Evolutionary conservation across 2,888 invertebrate species (phyloP).

Genomic region (Noctua janthe): DNA sequence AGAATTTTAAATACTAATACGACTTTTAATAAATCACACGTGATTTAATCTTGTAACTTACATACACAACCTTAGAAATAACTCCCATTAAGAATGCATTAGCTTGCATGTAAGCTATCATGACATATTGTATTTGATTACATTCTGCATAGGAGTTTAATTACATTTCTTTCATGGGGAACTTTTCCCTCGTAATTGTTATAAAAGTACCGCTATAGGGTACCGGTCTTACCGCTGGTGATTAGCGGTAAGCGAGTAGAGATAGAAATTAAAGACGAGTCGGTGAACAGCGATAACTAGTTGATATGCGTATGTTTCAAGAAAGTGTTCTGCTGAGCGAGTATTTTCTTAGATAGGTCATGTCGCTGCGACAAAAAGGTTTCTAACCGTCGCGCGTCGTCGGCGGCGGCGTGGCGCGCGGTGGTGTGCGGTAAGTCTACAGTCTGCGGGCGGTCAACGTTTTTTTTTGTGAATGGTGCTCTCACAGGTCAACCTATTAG

Average conservation of each 20-base stretch:
- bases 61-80: background rate
- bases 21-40: constrained; percentile 14
- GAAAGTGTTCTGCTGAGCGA: too few relatives aligned
- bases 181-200: background rate
- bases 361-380: too few relatives aligned
- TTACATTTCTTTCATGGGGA: constrained; percentile 3
- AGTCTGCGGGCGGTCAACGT: too few relatives aligned
- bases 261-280: background rate
- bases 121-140: constrained; percentile 1
- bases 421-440: too few relatives aligned
- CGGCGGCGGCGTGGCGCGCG: too few relatives aligned
- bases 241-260: too few relatives aligned
- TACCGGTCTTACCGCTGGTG: background rate
- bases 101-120: constrained; percentile 32
- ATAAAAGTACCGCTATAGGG: background rate
- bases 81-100: constrained; percentile 40
- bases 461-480: too few relatives aligned
- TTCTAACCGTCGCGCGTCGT: too few relatives aligned
- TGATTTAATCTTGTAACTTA: constrained; percentile 3
- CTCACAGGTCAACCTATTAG: too few relatives aligned
- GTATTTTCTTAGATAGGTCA: too few relatives aligned
- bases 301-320: background rate
- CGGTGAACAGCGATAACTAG: background rate
- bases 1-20: background rate
- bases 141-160: constrained; percentile 16